Conservation (phyloP, 2,888 invertebrate species). For the Calliopum simillimum region DNA sequence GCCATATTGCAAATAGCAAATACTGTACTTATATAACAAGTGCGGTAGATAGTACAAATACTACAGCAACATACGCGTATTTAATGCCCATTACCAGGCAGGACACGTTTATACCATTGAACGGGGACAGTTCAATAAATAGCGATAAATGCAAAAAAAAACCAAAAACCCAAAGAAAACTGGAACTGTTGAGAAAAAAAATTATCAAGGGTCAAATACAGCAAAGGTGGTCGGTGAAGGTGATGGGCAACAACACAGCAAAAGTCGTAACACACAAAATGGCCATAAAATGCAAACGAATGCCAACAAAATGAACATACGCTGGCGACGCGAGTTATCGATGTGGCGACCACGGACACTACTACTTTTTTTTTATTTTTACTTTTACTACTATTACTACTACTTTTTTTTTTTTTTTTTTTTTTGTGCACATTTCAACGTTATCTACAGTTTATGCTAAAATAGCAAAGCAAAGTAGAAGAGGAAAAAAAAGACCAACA, state of each 20-base stretch:
- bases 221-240: no score
- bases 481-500: background rate
- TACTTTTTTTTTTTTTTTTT: background rate
- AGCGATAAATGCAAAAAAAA: constrained; percentile 12
- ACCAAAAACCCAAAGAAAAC: background rate
- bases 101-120: constrained; percentile 23
- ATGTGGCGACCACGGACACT: constrained; percentile 5
- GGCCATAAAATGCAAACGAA: constrained; percentile 33
- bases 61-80: background rate
- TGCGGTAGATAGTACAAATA: background rate
- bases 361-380: no score
- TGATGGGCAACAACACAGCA: background rate
- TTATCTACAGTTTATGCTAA: constrained; percentile 23
- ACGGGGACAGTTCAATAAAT: constrained; percentile 19
- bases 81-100: constrained; percentile 19
- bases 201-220: constrained; percentile 2
- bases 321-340: constrained; percentile 12
- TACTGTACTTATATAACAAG: background rate
- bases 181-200: background rate
- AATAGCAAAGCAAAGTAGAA: constrained; percentile 18
- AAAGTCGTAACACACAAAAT: background rate
- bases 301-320: constrained; percentile 7
- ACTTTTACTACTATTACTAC: no score
- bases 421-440: background rate
- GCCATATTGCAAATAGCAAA: constrained; percentile 1